Conservation (phyloP, 2,113 vertebrate species). For the Myiopsitta monachus region DNA sequence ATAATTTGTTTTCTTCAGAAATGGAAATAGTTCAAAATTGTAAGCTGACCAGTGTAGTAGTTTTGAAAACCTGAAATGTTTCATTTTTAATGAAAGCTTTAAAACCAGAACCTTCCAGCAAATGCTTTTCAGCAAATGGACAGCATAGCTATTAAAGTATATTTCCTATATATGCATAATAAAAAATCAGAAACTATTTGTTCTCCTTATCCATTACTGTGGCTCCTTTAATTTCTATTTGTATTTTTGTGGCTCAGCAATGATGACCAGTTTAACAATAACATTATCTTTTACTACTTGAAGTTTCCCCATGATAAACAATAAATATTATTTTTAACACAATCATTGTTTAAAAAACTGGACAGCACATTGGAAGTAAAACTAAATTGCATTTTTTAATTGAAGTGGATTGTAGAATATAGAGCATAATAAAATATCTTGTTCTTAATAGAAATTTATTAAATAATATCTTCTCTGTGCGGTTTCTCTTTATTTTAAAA, state of each 20-base stretch:
- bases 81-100: background rate
- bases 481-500: background rate
- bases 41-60: accelerated
- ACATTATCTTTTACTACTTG: background rate
- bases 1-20: background rate
- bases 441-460: background rate
- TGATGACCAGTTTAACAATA: background rate
- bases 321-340: background rate
- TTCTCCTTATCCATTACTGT: background rate
- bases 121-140: background rate
- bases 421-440: background rate
- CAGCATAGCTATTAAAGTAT: background rate
- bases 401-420: background rate
- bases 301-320: background rate
- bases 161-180: background rate
- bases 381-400: background rate
- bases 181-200: background rate
- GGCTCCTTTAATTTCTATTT: background rate
- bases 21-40: background rate
- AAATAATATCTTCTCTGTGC: background rate
- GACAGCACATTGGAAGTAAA: background rate
- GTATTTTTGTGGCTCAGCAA: background rate
- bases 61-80: background rate
- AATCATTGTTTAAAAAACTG: background rate
- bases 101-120: background rate